Percentiles rank a stretch among this genome's conserved stretches.
Conservation (phyloP, 23 tunicate species). For the Styela clava region DNA sequence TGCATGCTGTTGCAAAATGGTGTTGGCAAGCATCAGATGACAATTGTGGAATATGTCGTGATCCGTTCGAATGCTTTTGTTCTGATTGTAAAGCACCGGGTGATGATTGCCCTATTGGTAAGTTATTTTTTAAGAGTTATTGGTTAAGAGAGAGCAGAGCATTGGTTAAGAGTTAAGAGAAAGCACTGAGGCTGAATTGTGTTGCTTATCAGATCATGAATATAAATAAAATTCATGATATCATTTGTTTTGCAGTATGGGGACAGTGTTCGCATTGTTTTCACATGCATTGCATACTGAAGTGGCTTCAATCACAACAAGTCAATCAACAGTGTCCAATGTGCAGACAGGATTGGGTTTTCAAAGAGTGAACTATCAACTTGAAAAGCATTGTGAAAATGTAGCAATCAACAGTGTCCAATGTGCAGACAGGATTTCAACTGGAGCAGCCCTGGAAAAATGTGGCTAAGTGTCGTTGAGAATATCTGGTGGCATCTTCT, state of each 20-base stretch:
- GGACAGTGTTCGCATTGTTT: constrained; percentile 91
- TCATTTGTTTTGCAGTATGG: constrained; percentile 67
- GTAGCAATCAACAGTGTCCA: constrained; percentile 91
- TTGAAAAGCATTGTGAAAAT: no score
- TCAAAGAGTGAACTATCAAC: constrained; percentile 46
- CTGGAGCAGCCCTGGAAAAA: no score
- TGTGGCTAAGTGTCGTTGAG: no score
- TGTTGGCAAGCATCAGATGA: constrained; percentile 95
- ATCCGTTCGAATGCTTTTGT: constrained; percentile 87
- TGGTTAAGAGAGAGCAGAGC: not conserved
- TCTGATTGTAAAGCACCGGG: constrained; percentile 93
- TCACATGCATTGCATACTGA: constrained; percentile 94
- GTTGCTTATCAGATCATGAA: not conserved
- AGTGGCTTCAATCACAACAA: constrained; percentile 92
- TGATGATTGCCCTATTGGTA: constrained; percentile 97
- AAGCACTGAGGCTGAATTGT: not conserved
- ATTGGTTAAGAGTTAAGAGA: not conserved
- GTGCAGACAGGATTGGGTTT: constrained; percentile 92
- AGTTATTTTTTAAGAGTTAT: not conserved
- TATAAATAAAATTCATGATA: no score
- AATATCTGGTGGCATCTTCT: no score
- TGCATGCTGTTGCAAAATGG: constrained; percentile 84
- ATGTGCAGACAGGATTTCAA: constrained; percentile 82
- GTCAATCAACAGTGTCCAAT: constrained; percentile 90
- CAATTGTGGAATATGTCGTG: constrained; percentile 92